Conservation (phyloP, 2,113 vertebrate genomes). For the Leuciscus idus region DNA sequence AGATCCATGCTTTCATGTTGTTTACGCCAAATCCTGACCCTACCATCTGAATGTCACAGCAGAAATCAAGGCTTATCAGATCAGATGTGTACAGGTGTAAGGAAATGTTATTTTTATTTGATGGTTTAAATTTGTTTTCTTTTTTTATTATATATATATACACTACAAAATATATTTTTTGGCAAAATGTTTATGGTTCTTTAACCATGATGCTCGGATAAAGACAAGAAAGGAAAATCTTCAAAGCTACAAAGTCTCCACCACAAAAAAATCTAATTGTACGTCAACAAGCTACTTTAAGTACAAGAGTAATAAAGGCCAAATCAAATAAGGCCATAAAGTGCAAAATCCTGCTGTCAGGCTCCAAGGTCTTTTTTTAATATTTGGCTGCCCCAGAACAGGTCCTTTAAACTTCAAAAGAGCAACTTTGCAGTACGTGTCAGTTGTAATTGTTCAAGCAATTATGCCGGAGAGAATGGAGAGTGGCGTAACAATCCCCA, state of each 20-base stretch:
- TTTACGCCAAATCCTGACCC: too few species aligned
- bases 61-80: too few species aligned
- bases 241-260: not conserved
- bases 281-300: constrained; percentile 32
- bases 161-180: not conserved
- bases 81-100: too few species aligned
- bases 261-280: not conserved
- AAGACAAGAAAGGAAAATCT: not conserved
- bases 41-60: too few species aligned
- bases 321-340: constrained; percentile 55
- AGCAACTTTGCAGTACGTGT: constrained; percentile 52
- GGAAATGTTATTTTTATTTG: too few species aligned
- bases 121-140: too few species aligned
- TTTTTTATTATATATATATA: not conserved
- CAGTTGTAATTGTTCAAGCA: constrained; percentile 61
- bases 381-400: constrained; percentile 49
- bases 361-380: constrained; percentile 46
- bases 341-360: constrained; percentile 43
- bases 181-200: not conserved
- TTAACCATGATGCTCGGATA: not conserved
- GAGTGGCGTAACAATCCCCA: constrained; percentile 35
- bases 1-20: too few species aligned
- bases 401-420: constrained; percentile 58
- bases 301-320: constrained; percentile 48
- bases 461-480: constrained; percentile 51